phyloP scores from a whole-genome alignment of 1,140 invertebrate species.

The Bombus sylvicola region DNA sequence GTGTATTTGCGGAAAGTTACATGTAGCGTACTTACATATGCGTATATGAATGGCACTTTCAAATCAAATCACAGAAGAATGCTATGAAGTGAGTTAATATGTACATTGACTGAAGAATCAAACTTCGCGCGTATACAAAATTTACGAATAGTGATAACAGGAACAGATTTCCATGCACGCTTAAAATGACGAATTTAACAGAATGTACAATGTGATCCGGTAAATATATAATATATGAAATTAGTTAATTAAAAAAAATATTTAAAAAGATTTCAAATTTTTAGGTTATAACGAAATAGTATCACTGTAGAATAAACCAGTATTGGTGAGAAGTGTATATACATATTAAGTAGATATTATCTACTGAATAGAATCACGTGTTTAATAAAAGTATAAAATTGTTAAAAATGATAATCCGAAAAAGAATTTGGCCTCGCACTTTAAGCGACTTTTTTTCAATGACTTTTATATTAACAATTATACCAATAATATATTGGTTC shows the following conservation, averaged over 20 bases:
- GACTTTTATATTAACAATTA: constrained; percentile 83
- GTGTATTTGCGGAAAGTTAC: neutral
- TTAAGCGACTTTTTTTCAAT: constrained; percentile 82
- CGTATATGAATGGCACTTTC: neutral
- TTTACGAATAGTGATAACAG: neutral
- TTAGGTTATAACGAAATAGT: constrained; percentile 14
- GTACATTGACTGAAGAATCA: neutral
- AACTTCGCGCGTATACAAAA: constrained; percentile 16
- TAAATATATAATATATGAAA: neutral
- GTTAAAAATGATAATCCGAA: constrained; percentile 78
- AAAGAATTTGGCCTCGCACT: constrained; percentile 81
- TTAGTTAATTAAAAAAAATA: neutral
- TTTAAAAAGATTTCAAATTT: constrained; percentile 2
- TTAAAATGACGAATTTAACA: neutral
- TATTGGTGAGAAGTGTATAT: neutral
- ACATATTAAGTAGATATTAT: neutral
- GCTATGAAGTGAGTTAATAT: constrained; percentile 17
- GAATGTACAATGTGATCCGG: neutral
- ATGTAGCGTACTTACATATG: neutral
- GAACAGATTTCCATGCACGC: neutral
- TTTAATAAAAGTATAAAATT: neutral
- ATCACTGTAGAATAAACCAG: neutral
- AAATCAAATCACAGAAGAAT: neutral
- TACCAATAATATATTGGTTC: constrained; percentile 86
- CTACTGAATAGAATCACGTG: constrained; percentile 26